Evolutionary conservation across 2,797 vertebrate species (phyloP), one percentile per base, ranked within the genome.

Genomic region (Zonotrichia albicollis): DNA sequence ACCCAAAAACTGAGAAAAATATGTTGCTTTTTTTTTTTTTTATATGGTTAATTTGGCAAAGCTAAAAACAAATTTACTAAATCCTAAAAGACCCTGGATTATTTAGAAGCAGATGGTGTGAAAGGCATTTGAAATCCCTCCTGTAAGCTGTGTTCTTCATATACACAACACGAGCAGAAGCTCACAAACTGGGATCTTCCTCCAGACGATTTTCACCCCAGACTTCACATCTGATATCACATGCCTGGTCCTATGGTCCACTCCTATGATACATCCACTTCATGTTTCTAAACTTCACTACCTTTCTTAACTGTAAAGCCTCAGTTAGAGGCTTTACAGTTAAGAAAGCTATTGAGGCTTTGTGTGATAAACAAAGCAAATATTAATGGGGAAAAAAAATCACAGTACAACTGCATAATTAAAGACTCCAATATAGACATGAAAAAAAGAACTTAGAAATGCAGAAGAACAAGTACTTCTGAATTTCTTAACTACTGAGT

Each of bases 101-200:
- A 87, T 85, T 95, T 87, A 85, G 79, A 84, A 95, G 84, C 87
- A 93, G 93, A 93, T 91, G 76, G 70, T 51, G 18, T 72, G 87
- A 80, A 91, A 95, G 36, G 25, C 78, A 85, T 87, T 87, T 78
- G 68, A 92, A 96, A 93, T 91, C 87, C 75, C 68, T 87, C 48
- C 32, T 71, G 93, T 73, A 84, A 84, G 80, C 27, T 50, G 11
- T 71, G 23, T 61, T 90, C 53, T 73, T 79, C 67, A 82, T 50
- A 80, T 75, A 80, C 72, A 91, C 54, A 80, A 70, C 48, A 75
- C 2, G 20, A 93, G 48, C 40, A 86, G 78, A 93, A 87, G 38
- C 32, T 91, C 48, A 77, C 27, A 80, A 51, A 62, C 18, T 19
- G 91, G 8, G 17, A 68, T 94, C 66, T 88, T 91, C 70, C 40